These are phyloP conservation scores for Muscicapa striata DNA, from an alignment of 2,797 vertebrate genomes.

Conservation along the genomic window DNA sequence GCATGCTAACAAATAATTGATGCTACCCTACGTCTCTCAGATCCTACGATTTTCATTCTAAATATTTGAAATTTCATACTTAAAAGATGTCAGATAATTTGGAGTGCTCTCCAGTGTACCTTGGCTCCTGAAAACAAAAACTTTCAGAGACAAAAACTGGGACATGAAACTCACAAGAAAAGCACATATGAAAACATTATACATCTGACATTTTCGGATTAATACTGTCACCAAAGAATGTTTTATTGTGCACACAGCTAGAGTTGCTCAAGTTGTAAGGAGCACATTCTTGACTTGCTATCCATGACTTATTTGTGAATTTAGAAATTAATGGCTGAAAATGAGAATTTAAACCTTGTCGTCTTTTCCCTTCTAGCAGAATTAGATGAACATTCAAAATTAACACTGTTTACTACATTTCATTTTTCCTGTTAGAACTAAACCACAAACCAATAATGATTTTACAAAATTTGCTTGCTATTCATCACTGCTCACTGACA, in stretches of 20 bases:
- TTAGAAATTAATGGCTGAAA: neutral
- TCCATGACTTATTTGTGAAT: neutral
- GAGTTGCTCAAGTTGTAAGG: neutral
- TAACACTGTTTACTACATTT: neutral
- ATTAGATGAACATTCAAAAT: neutral
- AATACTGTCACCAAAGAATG: neutral
- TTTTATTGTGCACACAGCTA: neutral
- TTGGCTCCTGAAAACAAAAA: neutral
- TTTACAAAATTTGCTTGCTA: constrained; percentile 6
- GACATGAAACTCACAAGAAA: neutral
- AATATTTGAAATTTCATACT: neutral
- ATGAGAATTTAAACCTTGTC: neutral
- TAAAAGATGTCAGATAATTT: neutral
- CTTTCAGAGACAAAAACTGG: neutral
- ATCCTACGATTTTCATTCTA: neutral
- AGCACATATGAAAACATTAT: neutral
- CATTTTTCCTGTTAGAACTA: neutral
- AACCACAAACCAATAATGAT: neutral
- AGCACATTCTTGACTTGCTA: neutral
- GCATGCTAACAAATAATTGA: neutral
- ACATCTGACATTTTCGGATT: neutral
- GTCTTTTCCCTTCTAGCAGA: neutral
- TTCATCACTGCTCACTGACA: neutral
- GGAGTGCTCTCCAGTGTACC: neutral
- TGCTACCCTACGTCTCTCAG: rapidly evolving